Percentiles rank a stretch among this genome's conserved stretches.
Evolutionary conservation across 2,797 vertebrate genomes (phyloP).

Genomic region (Danio choprae): DNA sequence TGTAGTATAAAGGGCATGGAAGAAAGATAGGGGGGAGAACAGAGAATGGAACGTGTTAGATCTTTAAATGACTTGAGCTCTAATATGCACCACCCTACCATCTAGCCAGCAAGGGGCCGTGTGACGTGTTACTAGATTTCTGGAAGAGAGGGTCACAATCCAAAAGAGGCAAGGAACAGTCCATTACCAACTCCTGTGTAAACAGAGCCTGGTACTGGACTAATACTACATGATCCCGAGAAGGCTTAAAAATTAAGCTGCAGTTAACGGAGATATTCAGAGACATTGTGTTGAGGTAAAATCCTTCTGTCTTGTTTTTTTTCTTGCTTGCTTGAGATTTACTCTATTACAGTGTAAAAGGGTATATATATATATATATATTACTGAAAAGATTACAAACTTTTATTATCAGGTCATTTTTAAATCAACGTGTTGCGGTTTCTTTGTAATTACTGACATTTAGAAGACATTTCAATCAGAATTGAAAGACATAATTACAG

Average conservation of each 20-base stretch:
- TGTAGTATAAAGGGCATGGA: conserved; percentile 45
- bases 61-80: conserved; percentile 37
- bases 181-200: conserved; percentile 47
- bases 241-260: conserved; percentile 71
- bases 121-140: conserved; percentile 10
- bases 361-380: no score
- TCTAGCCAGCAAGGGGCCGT: conserved; percentile 3
- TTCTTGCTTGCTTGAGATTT: neutral
- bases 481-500: no score
- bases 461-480: no score
- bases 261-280: conserved; percentile 61
- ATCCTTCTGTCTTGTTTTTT: conserved; percentile 50
- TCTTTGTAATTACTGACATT: no score
- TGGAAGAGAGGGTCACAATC: conserved; percentile 36
- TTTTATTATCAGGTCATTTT: no score
- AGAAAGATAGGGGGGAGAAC: conserved; percentile 39
- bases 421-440: no score
- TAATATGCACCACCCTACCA: conserved; percentile 16
- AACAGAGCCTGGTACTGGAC: conserved; percentile 60
- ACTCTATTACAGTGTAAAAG: no score
- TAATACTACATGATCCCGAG: conserved; percentile 77
- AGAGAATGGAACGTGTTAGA: conserved; percentile 39
- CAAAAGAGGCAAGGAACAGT: conserved; percentile 12
- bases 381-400: no score
- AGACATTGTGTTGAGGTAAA: conserved; percentile 61